A percentile compares a stretch with the other conserved stretches of the same genome.
Conservation (phyloP, 2,888 invertebrate genomes). For the Pollenia griseotomentosa region DNA sequence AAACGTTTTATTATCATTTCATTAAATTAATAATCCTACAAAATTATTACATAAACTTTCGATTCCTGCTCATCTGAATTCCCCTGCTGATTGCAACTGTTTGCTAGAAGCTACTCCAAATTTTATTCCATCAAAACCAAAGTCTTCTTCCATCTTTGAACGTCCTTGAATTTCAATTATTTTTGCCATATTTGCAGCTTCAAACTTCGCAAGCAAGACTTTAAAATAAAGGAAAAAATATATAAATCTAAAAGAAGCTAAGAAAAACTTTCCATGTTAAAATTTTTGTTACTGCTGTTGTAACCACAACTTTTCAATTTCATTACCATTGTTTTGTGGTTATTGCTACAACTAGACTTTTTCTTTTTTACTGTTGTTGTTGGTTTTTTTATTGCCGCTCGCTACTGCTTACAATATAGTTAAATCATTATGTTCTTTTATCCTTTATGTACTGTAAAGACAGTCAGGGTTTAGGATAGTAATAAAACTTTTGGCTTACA, state of each 20-base stretch:
- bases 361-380: background rate
- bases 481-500: conserved; percentile 50
- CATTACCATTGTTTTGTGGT: conserved; percentile 50
- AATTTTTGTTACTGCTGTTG: conserved; percentile 17
- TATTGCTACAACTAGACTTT: conserved; percentile 24
- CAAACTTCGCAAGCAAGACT: conserved; percentile 27
- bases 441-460: conserved; percentile 50
- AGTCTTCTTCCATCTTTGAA: conserved; percentile 17
- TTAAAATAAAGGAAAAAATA: conserved; percentile 6
- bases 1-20: background rate
- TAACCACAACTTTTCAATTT: conserved; percentile 59
- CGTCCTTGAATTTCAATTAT: conserved; percentile 67
- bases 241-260: background rate
- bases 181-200: conserved; percentile 21
- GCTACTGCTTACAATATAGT: conserved; percentile 67
- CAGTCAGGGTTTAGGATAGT: conserved; percentile 50
- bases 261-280: conserved; percentile 30
- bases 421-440: conserved; percentile 54
- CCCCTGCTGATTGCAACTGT: background rate
- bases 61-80: background rate
- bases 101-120: background rate
- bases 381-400: conserved; percentile 31
- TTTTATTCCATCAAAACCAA: conserved; percentile 16
- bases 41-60: background rate
- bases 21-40: background rate